A percentile compares a stretch with the other conserved stretches of the same genome.
Conservation (phyloP, 2,797 vertebrate species). For the Pipistrellus pygmaeus region DNA sequence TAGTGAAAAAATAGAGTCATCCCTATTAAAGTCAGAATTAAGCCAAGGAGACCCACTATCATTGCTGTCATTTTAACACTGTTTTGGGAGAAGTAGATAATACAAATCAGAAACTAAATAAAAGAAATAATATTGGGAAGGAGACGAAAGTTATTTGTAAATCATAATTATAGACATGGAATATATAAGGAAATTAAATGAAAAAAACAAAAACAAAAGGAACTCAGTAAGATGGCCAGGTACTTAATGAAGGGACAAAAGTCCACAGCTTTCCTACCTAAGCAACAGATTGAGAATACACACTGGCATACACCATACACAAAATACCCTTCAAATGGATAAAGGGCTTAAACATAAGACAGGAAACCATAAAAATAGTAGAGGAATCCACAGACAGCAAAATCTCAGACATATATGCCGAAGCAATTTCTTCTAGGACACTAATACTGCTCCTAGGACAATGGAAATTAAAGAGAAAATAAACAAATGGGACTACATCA, state of each 20-base stretch:
- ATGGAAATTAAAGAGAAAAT: no score
- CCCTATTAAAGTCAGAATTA: background rate
- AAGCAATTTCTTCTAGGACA: no score
- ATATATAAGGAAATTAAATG: background rate
- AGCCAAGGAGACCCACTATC: background rate
- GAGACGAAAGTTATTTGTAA: background rate
- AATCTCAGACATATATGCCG: no score
- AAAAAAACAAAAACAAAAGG: slow-evolving; percentile 12
- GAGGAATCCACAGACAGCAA: no score
- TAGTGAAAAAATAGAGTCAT: background rate
- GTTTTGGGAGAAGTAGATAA: background rate
- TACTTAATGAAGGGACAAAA: background rate
- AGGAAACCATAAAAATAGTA: no score
- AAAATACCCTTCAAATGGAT: no score
- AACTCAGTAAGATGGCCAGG: background rate
- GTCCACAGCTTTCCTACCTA: background rate
- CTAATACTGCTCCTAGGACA: no score
- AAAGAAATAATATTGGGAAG: background rate
- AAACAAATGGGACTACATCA: no score
- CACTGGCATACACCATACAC: no score
- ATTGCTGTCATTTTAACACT: background rate
- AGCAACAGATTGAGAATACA: background rate
- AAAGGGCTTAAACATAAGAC: no score
- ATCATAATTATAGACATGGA: background rate
- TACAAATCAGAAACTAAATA: no score